Evolutionary conservation across 2,888 invertebrate species (phyloP).

Genomic region (Spisula subtruncata): DNA sequence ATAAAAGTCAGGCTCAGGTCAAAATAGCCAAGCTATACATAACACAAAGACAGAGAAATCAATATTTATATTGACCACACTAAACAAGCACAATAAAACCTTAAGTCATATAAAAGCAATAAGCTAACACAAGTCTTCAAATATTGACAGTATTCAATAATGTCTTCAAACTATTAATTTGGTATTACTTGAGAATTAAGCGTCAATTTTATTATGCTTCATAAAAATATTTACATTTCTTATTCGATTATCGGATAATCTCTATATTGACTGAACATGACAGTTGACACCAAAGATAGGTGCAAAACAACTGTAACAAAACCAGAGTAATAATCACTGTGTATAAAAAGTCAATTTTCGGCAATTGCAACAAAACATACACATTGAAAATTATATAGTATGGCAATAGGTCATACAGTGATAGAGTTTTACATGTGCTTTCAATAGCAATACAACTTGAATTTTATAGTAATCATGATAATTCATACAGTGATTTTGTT

Average conservation of each 20-base stretch:
- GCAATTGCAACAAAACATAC: too few relatives aligned
- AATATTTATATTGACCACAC: neutral
- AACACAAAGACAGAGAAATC: neutral
- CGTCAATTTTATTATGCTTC: neutral
- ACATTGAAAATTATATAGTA: too few relatives aligned
- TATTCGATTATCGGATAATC: neutral
- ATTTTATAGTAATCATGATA: too few relatives aligned
- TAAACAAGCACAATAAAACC: neutral
- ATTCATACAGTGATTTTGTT: too few relatives aligned
- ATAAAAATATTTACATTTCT: neutral
- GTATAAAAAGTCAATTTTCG: too few relatives aligned
- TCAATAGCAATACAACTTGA: too few relatives aligned
- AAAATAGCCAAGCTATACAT: too few relatives aligned
- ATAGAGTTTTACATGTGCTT: too few relatives aligned
- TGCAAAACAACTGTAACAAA: too few relatives aligned
- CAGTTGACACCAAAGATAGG: neutral
- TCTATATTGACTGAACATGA: neutral
- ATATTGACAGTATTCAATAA: conserved; percentile 1
- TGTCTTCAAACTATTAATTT: neutral
- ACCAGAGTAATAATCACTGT: too few relatives aligned
- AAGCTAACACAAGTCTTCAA: neutral
- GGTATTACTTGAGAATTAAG: neutral
- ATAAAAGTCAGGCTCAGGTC: too few relatives aligned
- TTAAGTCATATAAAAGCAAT: neutral
- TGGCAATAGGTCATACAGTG: too few relatives aligned